Evolutionary conservation across 2,797 vertebrate species (phyloP).

Genomic region (Sebastes diploproa): DNA sequence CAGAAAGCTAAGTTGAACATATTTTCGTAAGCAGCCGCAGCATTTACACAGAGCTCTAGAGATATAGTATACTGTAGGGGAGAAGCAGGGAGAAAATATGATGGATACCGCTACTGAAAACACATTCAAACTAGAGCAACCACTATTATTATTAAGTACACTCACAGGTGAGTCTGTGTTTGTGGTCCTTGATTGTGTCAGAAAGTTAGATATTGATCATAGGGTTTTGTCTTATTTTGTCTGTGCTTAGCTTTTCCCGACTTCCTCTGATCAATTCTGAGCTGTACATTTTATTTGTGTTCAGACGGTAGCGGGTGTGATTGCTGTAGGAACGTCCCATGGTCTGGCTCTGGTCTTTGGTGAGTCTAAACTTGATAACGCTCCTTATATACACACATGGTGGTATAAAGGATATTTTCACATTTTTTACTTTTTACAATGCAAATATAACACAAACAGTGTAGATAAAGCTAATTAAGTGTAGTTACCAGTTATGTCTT

Average conservation of each 20-base stretch:
- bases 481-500: too few relatives aligned
- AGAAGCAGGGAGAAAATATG: not conserved
- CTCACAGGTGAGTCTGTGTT: not conserved
- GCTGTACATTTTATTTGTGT: not conserved
- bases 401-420: not conserved
- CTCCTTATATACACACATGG: not conserved
- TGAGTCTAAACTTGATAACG: conserved; percentile 72
- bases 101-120: not conserved
- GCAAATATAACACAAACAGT: not conserved
- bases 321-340: conserved; percentile 96
- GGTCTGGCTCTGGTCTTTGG: conserved; percentile 95
- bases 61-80: not conserved
- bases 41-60: not conserved
- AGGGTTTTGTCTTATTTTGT: not conserved
- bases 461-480: not conserved
- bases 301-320: conserved; percentile 92
- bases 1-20: not conserved
- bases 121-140: not conserved
- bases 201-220: not conserved
- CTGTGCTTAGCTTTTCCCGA: not conserved
- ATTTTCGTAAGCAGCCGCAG: not conserved
- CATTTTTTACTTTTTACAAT: not conserved
- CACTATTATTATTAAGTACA: not conserved
- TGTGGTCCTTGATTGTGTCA: not conserved
- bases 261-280: not conserved